phyloP scores from a whole-genome alignment of 1,140 invertebrate species.

The Meteorus sp. region DNA sequence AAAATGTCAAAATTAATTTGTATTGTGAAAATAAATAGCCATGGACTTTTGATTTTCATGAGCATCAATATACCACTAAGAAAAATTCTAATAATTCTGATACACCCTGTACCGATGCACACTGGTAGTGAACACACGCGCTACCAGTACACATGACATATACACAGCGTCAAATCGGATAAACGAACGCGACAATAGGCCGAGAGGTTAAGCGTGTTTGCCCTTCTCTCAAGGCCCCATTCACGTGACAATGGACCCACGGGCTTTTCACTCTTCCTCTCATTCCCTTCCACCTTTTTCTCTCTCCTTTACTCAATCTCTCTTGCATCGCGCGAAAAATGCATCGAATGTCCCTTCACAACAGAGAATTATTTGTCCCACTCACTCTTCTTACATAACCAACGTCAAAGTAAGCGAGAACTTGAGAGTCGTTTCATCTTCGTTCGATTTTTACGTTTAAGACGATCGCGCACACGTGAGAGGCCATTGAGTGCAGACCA shows the following conservation, averaged over 20 bases:
- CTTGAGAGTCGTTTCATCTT: constrained; percentile 1
- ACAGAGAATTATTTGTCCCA: background rate
- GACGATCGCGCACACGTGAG: background rate
- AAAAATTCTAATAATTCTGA: too few species aligned
- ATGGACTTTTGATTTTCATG: too few species aligned
- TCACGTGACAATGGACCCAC: constrained; percentile 51
- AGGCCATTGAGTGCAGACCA: constrained; percentile 15
- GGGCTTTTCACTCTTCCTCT: constrained; percentile 49
- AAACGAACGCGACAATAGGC: constrained; percentile 51
- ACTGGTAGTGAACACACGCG: too few species aligned
- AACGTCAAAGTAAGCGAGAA: background rate
- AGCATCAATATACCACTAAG: background rate
- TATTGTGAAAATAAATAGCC: too few species aligned
- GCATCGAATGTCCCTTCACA: too few species aligned
- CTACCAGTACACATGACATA: background rate
- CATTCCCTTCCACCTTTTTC: constrained; percentile 6
- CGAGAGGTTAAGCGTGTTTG: constrained; percentile 58
- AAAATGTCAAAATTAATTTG: too few species aligned
- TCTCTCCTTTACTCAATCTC: too few species aligned
- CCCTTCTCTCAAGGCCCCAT: constrained; percentile 56
- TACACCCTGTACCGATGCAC: too few species aligned
- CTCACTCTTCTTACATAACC: too few species aligned
- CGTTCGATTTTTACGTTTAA: background rate
- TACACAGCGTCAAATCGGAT: constrained; percentile 51
- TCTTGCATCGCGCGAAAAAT: constrained; percentile 2